phyloP scores from a whole-genome alignment of 1,140 invertebrate species.

The Sminthurides bifidus region DNA sequence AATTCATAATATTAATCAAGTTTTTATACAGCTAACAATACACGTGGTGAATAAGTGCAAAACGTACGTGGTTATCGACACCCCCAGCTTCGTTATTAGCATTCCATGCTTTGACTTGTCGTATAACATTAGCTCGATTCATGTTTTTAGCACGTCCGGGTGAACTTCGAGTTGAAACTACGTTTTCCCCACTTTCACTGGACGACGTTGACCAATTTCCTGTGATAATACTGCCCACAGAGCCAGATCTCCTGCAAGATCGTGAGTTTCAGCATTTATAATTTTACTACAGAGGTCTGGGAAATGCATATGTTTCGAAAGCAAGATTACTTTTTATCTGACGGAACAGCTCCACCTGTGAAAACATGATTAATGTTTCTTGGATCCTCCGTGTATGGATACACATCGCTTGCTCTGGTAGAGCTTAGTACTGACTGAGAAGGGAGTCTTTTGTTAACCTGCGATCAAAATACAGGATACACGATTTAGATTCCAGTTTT shows the following conservation, averaged over 20 bases:
- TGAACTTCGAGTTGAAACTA: conserved; percentile 20
- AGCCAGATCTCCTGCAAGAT: conserved; percentile 8
- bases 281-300: no score
- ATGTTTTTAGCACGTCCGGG: conserved; percentile 6
- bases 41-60: neutral
- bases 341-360: no score
- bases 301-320: no score
- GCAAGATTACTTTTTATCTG: no score
- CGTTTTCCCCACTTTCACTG: conserved; percentile 5
- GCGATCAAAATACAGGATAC: neutral
- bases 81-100: conserved; percentile 33
- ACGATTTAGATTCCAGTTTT: neutral
- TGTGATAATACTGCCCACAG: conserved; percentile 18
- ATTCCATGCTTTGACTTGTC: conserved; percentile 34
- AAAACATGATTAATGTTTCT: neutral
- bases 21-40: no score
- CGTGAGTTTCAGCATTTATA: neutral
- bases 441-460: conserved; percentile 17
- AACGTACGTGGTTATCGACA: conserved; percentile 6
- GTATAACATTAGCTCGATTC: conserved; percentile 26
- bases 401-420: conserved; percentile 25
- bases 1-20: neutral
- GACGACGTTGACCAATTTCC: conserved; percentile 24
- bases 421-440: conserved; percentile 17
- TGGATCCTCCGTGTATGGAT: conserved; percentile 6